These are phyloP conservation scores for Caenorhabditis sinica DNA, from an alignment of 2,888 invertebrate genomes.

Conservation along the genomic window DNA sequence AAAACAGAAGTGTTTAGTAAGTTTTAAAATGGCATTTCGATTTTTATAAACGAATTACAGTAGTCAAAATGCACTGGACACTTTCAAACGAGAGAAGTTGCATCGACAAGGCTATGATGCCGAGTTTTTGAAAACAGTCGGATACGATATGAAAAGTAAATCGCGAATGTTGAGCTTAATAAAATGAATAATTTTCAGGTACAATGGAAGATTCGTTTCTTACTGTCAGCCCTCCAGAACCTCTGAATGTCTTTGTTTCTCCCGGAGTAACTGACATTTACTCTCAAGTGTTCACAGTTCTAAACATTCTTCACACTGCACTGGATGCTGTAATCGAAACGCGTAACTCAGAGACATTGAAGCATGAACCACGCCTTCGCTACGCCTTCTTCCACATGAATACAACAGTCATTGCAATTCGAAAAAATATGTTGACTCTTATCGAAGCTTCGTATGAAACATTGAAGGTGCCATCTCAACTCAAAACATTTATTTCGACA, in stretches of 20 bases:
- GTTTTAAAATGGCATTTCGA: neutral
- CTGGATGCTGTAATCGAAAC: constrained; percentile 59
- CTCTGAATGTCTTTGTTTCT: constrained; percentile 56
- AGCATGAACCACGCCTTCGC: constrained; percentile 58
- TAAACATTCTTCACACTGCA: constrained; percentile 55
- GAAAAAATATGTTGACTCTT: constrained; percentile 58
- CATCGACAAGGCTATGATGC: constrained; percentile 45
- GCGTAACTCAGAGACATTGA: constrained; percentile 47
- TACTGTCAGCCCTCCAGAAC: constrained; percentile 45
- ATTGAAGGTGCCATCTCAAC: constrained; percentile 48
- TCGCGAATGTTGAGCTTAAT: neutral
- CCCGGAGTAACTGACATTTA: constrained; percentile 46
- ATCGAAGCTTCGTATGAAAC: constrained; percentile 57
- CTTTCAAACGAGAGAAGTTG: constrained; percentile 42
- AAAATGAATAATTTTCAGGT: constrained; percentile 1
- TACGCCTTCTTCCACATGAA: constrained; percentile 64
- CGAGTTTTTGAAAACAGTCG: constrained; percentile 49
- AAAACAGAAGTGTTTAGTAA: constrained; percentile 34
- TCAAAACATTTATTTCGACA: neutral
- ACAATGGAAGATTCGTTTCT: constrained; percentile 45
- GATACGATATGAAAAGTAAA: constrained; percentile 49
- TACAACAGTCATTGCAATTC: constrained; percentile 55
- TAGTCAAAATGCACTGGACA: constrained; percentile 29
- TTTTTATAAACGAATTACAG: neutral
- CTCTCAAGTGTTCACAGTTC: constrained; percentile 56